Evolutionary conservation across 1,140 invertebrate species (phyloP).

Genomic region (Carcinoscorpius rotundicauda): DNA sequence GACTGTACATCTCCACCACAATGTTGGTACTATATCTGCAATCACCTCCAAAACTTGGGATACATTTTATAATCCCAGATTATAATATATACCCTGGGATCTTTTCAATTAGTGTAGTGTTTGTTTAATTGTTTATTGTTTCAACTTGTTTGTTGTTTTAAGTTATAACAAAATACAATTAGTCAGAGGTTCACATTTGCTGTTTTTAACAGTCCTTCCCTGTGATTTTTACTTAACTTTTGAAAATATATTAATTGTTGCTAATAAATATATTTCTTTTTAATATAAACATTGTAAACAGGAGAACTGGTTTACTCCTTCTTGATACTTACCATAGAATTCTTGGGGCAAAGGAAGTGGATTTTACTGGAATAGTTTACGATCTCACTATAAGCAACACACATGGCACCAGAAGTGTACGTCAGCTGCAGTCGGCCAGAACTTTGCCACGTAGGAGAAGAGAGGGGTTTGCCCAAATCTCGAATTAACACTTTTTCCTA

Average conservation of each 20-base stretch:
- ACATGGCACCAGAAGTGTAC: slow-evolving; percentile 26
- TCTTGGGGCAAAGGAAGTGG: slow-evolving; percentile 27
- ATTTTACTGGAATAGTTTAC: slow-evolving; percentile 27
- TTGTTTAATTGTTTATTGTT: too few relatives aligned
- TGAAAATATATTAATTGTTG: not conserved
- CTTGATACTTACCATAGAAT: slow-evolving; percentile 4
- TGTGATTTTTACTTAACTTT: not conserved
- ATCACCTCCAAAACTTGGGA: too few relatives aligned
- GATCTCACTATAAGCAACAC: slow-evolving; percentile 20
- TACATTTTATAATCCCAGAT: too few relatives aligned
- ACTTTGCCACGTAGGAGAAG: slow-evolving; percentile 15
- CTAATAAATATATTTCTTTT: not conserved
- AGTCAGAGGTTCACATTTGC: not conserved
- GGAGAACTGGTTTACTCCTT: not conserved
- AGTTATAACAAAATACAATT: too few relatives aligned
- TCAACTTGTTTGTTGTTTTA: too few relatives aligned
- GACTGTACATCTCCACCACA: too few relatives aligned
- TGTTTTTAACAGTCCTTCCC: not conserved
- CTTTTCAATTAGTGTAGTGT: too few relatives aligned
- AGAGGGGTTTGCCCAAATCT: slow-evolving; percentile 21
- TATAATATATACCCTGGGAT: too few relatives aligned
- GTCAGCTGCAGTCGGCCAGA: slow-evolving; percentile 23
- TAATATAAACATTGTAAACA: not conserved
- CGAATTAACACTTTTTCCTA: slow-evolving; percentile 10
- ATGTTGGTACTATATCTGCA: too few relatives aligned